These are phyloP conservation scores for Hiodon alosoides DNA, from an alignment of 2,113 vertebrate species.

Conservation along the genomic window DNA sequence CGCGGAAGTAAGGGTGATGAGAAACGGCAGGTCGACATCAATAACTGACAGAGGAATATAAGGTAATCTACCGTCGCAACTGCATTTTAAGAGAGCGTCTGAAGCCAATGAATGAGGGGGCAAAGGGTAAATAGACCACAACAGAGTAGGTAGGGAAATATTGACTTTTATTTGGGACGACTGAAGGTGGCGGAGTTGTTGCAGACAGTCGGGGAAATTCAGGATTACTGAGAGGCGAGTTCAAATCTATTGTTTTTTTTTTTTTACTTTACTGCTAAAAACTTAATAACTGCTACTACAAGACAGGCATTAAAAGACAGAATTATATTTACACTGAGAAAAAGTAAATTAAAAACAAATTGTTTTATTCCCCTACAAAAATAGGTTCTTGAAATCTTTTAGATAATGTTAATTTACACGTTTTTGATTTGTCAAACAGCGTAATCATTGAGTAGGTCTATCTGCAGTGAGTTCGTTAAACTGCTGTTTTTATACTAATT, in stretches of 20 bases:
- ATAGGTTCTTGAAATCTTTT: no score
- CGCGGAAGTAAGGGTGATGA: not conserved
- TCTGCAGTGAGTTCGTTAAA: no score
- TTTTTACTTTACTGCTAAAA: no score
- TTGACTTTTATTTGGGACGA: conserved; percentile 11
- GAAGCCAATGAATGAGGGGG: conserved; percentile 2
- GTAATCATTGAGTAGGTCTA: no score
- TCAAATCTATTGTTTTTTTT: not conserved
- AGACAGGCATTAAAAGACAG: no score
- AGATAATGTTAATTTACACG: no score
- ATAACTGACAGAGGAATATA: conserved; percentile 10
- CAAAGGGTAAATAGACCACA: conserved; percentile 23
- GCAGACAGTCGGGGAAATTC: not conserved
- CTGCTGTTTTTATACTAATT: no score
- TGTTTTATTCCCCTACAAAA: no score
- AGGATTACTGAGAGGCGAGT: not conserved
- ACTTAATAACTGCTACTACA: no score
- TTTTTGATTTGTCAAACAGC: no score
- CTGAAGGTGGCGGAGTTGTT: not conserved
- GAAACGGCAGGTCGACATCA: conserved; percentile 3
- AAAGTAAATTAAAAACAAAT: no score
- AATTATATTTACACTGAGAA: no score
- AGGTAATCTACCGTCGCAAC: conserved; percentile 4
- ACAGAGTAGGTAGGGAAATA: conserved; percentile 16
- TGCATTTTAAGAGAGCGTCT: conserved; percentile 12